These are phyloP conservation scores for Phainopepla nitens DNA, from an alignment of 2,113 vertebrate genomes.

Conservation along the genomic window DNA sequence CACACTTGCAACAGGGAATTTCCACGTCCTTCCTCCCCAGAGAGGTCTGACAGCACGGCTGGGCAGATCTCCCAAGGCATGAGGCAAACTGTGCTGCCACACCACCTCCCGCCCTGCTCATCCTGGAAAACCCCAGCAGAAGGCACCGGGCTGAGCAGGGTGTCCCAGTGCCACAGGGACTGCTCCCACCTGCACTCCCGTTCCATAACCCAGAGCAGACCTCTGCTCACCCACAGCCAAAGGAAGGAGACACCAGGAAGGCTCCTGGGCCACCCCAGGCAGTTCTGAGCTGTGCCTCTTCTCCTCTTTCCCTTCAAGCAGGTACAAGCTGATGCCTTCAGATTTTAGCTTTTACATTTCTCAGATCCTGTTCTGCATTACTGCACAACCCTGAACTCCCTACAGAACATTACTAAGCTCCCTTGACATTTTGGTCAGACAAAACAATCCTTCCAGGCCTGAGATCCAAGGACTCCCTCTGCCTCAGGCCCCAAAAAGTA, in stretches of 20 bases:
- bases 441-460: background rate
- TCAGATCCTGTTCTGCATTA: background rate
- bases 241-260: background rate
- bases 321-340: accelerated
- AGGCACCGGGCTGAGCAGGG: too few species aligned
- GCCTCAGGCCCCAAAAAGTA: background rate
- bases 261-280: background rate
- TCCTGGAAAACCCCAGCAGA: background rate
- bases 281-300: background rate
- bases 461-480: too few species aligned
- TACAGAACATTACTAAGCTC: too few species aligned
- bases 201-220: background rate
- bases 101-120: background rate
- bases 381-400: background rate
- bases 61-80: background rate
- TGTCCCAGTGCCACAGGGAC: background rate
- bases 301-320: background rate
- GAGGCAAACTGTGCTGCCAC: background rate
- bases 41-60: background rate
- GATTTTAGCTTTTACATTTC: background rate
- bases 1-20: background rate
- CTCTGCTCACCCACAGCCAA: background rate
- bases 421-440: background rate
- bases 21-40: background rate
- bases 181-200: background rate